These are phyloP conservation scores for Elymnias hypermnestra DNA, from an alignment of 1,140 invertebrate genomes.

Conservation along the genomic window DNA sequence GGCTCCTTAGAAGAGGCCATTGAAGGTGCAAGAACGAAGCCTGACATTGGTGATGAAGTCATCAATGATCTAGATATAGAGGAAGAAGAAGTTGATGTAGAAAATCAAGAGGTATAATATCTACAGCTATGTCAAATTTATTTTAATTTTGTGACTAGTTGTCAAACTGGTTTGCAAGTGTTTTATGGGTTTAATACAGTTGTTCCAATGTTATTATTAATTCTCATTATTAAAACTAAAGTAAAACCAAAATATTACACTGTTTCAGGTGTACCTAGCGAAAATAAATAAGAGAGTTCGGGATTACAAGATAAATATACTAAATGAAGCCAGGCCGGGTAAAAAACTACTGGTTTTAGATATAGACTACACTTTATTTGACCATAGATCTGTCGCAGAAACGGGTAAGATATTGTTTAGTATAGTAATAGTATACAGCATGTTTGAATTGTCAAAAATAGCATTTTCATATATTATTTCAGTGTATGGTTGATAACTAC, in stretches of 20 bases:
- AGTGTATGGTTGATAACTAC: no score
- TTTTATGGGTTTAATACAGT: neutral
- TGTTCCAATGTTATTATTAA: no score
- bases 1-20: conserved; percentile 96
- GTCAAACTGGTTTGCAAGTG: no score
- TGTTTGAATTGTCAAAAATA: no score
- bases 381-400: conserved; percentile 94
- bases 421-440: no score
- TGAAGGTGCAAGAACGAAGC: conserved; percentile 85
- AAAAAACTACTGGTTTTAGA: conserved; percentile 96
- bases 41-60: conserved; percentile 88
- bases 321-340: conserved; percentile 87
- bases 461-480: no score
- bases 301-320: conserved; percentile 89
- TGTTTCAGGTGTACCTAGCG: conserved; percentile 79
- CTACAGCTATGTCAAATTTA: no score
- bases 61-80: conserved; percentile 93
- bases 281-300: conserved; percentile 91
- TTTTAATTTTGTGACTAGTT: no score
- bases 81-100: conserved; percentile 89
- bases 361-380: conserved; percentile 98
- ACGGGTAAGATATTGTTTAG: conserved; percentile 75
- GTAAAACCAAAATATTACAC: no score
- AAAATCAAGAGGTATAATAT: conserved; percentile 81
- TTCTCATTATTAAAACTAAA: no score